A percentile compares a stretch with the other conserved stretches of the same genome.
Evolutionary conservation across 2,797 vertebrate genomes (phyloP).

Genomic region (Hephaestus fuliginosus): DNA sequence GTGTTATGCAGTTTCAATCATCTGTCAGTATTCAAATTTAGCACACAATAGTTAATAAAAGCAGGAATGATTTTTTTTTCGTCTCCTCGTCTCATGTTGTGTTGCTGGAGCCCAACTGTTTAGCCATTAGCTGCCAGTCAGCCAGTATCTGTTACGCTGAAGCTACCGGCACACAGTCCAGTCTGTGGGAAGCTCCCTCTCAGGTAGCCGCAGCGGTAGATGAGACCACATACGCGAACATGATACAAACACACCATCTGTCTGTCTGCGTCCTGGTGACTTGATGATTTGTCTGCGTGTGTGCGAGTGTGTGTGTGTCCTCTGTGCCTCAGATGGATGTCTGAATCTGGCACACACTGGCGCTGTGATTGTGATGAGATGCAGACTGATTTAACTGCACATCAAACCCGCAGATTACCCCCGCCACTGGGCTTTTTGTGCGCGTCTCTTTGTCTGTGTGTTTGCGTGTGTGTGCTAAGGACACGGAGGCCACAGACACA

Average conservation of each 20-base stretch:
- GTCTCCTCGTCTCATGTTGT: background rate
- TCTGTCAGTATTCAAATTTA: background rate
- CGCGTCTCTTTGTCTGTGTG: conserved; percentile 25
- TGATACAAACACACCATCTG: conserved; percentile 64
- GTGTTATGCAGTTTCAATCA: background rate
- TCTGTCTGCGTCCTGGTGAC: conserved; percentile 53
- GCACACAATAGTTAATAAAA: background rate
- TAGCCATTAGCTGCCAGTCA: conserved; percentile 30
- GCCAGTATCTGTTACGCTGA: conserved; percentile 23
- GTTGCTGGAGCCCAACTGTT: conserved; percentile 11
- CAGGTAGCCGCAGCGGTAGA: conserved; percentile 47
- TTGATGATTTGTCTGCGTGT: conserved; percentile 37
- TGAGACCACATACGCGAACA: conserved; percentile 33
- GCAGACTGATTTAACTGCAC: conserved; percentile 67
- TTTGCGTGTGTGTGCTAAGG: conserved; percentile 27
- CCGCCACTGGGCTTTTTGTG: conserved; percentile 18
- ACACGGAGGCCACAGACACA: conserved; percentile 13
- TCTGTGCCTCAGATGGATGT: conserved; percentile 58
- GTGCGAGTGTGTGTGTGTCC: conserved; percentile 41
- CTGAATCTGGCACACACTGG: conserved; percentile 54
- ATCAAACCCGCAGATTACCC: conserved; percentile 64
- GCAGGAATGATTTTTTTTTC: background rate
- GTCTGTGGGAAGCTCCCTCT: conserved; percentile 43
- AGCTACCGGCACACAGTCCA: conserved; percentile 46
- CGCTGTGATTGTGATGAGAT: conserved; percentile 64